These are phyloP conservation scores for Collichthys lucidus DNA, from an alignment of 2,113 vertebrate genomes.

Conservation along the genomic window DNA sequence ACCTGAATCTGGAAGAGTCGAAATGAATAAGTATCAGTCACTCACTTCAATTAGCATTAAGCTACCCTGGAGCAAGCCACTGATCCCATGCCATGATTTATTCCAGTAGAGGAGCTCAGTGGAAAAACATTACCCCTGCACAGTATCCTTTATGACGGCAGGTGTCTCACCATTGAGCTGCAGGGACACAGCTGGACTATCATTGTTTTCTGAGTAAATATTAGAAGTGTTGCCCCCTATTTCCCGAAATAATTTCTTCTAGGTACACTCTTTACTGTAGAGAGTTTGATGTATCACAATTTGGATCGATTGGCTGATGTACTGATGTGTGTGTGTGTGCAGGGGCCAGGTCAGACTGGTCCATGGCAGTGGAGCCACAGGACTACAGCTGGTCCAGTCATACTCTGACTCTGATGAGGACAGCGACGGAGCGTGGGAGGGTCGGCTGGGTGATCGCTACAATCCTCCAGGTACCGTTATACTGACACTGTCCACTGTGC, in stretches of 20 bases:
- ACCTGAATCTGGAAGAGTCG: background rate
- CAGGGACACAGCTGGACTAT: background rate
- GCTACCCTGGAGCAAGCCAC: background rate
- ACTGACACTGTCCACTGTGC: background rate
- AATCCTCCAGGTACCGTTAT: constrained; percentile 89
- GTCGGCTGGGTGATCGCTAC: constrained; percentile 90
- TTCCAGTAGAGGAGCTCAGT: background rate
- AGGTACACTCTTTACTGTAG: background rate
- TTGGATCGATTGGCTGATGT: background rate
- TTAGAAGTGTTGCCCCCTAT: background rate
- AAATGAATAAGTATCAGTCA: background rate
- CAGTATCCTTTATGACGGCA: background rate
- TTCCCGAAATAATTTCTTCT: background rate
- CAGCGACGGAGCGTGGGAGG: constrained; percentile 93
- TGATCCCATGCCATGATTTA: constrained; percentile 4
- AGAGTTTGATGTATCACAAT: background rate
- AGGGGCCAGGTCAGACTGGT: constrained; percentile 94
- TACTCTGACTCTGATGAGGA: constrained; percentile 94
- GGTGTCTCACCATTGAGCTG: background rate
- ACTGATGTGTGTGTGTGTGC: constrained; percentile 6
- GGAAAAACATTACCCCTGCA: background rate
- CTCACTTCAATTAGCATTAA: constrained; percentile 31
- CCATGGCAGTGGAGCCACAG: constrained; percentile 90
- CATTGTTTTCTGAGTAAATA: background rate
- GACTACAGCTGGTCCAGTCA: constrained; percentile 91